phyloP scores from a whole-genome alignment of 2,113 vertebrate species.

The Riparia riparia region DNA sequence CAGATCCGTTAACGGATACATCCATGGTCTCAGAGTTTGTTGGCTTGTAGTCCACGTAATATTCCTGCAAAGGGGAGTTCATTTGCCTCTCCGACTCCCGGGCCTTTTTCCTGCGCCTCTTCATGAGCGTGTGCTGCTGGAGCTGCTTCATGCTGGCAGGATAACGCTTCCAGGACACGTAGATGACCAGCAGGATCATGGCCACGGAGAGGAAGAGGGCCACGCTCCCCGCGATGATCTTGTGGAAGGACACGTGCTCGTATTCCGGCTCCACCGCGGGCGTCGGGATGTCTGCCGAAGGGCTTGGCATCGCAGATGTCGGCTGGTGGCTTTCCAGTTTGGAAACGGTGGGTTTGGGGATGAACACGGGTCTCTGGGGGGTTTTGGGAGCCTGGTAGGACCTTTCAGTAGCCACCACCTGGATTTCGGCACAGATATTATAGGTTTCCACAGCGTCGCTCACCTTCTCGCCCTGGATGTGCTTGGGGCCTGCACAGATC shows the following conservation, averaged over 20 bases:
- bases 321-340: slow-evolving; percentile 76
- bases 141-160: slow-evolving; percentile 96
- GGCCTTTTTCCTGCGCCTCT: slow-evolving; percentile 92
- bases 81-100: slow-evolving; percentile 91
- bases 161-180: slow-evolving; percentile 95
- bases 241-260: slow-evolving; percentile 95
- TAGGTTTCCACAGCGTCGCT: slow-evolving; percentile 92
- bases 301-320: slow-evolving; percentile 61
- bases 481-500: slow-evolving; percentile 94
- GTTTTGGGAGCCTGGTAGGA: slow-evolving; percentile 80
- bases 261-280: slow-evolving; percentile 85
- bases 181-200: slow-evolving; percentile 96
- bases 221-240: slow-evolving; percentile 94
- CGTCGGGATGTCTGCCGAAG: slow-evolving; percentile 79
- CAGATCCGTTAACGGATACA: slow-evolving; percentile 97
- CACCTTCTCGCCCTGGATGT: slow-evolving; percentile 93
- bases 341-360: slow-evolving; percentile 82
- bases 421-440: slow-evolving; percentile 87
- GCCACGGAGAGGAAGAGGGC: slow-evolving; percentile 94
- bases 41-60: slow-evolving; percentile 99
- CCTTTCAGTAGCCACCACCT: slow-evolving; percentile 79
- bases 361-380: slow-evolving; percentile 76
- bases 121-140: slow-evolving; percentile 91
- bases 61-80: slow-evolving; percentile 97
- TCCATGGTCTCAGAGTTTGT: slow-evolving; percentile 98